Percentiles rank a stretch among this genome's conserved stretches.
Evolutionary conservation across 2,113 vertebrate species (phyloP).

Genomic region (Percina caprodes): DNA sequence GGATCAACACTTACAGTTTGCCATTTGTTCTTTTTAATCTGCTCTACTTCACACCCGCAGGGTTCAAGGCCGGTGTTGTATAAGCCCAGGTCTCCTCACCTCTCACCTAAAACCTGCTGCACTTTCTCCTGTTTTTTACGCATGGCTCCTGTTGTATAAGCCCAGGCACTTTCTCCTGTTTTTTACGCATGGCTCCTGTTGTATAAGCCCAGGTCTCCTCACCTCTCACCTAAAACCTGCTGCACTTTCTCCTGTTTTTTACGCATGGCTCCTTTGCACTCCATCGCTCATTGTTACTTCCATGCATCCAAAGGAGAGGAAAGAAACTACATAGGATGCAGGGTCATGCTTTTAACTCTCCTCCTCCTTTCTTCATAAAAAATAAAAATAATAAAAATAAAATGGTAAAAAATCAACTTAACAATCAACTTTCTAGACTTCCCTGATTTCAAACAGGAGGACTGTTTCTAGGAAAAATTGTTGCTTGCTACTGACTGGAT

Average conservation of each 20-base stretch:
- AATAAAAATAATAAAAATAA: not conserved
- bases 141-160: slow-evolving; percentile 51
- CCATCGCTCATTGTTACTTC: not conserved
- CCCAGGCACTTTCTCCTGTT: not conserved
- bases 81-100: slow-evolving; percentile 50
- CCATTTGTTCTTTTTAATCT: slow-evolving; percentile 68
- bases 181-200: slow-evolving; percentile 30
- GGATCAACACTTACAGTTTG: slow-evolving; percentile 48
- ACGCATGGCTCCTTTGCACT: not conserved
- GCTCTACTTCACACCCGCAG: slow-evolving; percentile 49
- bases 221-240: slow-evolving; percentile 59
- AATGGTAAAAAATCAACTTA: not conserved
- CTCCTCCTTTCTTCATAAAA: not conserved
- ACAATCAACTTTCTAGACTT: not conserved
- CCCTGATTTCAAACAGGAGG: not conserved
- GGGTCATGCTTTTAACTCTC: not conserved
- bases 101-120: slow-evolving; percentile 56
- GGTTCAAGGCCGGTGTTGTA: slow-evolving; percentile 28
- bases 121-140: too few species aligned
- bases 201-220: slow-evolving; percentile 42
- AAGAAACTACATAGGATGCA: not conserved
- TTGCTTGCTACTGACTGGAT: not conserved
- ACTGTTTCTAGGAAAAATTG: not conserved
- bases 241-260: slow-evolving; percentile 22
- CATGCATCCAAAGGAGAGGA: not conserved